These are phyloP conservation scores for Aporrectodea caliginosa DNA, from an alignment of 1,140 invertebrate genomes.

Conservation along the genomic window DNA sequence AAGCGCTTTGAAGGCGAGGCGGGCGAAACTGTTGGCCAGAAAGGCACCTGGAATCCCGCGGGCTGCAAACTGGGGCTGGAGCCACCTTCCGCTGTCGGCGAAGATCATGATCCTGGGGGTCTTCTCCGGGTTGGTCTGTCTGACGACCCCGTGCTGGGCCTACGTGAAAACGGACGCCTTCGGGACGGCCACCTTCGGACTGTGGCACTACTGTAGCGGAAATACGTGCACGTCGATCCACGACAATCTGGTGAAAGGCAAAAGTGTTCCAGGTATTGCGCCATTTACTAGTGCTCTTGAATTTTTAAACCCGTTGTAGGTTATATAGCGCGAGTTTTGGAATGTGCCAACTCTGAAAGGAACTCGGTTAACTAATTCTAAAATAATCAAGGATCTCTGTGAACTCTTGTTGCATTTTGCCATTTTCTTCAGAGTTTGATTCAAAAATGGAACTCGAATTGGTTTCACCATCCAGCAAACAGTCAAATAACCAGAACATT, in stretches of 20 bases:
- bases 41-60: constrained; percentile 15
- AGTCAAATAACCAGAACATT: too few species aligned
- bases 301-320: background rate
- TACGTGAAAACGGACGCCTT: constrained; percentile 4
- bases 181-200: constrained; percentile 20
- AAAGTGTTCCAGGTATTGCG: constrained; percentile 23
- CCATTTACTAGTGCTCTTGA: background rate
- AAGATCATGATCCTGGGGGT: constrained; percentile 26
- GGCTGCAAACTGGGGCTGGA: constrained; percentile 27
- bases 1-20: too few species aligned
- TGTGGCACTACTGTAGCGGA: constrained; percentile 24
- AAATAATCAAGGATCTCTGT: too few species aligned
- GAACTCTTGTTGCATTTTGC: too few species aligned
- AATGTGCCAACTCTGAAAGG: too few species aligned
- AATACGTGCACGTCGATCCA: constrained; percentile 26
- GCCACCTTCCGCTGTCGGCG: constrained; percentile 23
- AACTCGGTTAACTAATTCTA: too few species aligned
- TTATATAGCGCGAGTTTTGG: background rate
- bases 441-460: too few species aligned
- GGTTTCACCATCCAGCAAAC: too few species aligned
- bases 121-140: constrained; percentile 16
- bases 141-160: constrained; percentile 28
- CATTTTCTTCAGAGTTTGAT: too few species aligned
- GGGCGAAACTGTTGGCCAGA: too few species aligned
- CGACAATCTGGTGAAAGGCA: constrained; percentile 24